Evolutionary conservation across 2,113 vertebrate genomes (phyloP), one percentile per base, ranked within the genome.

Genomic region (Empidonax traillii): DNA sequence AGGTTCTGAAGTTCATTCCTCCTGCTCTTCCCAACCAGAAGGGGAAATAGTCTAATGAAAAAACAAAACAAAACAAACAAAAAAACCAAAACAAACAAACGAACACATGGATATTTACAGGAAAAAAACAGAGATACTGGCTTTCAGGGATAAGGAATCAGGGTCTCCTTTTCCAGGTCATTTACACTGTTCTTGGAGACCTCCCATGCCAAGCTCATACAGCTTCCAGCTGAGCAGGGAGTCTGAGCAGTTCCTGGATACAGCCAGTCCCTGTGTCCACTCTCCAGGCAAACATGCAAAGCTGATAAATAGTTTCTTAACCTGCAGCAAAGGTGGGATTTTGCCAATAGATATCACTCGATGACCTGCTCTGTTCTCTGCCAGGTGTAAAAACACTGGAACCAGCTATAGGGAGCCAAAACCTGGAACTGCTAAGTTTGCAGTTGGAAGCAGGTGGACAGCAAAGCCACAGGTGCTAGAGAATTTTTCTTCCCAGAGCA

Each of bases 261-360:
- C 11, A 33, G 6, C 4, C 14, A 43, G 10, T 47, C 35, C 25
- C 56, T 33, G 35, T 35, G 25, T n/a, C 62, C 56, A 22, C 41
- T 31, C 61, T 37, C 1, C 46, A 77, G n/a, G 47, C 22, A 47
- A 68, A 31, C 43, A 30, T 8, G 11, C 28, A 9, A 25, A 61
- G 27, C 12, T 22, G 62, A 43, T 33, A 61, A 83, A 9, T 4
- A 14, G 14, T 53, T 78, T 79, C 33, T 79, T 84, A 52, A 58
- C 49, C 30, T 62, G 69, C 59, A 44, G 47, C n/a, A 63, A 14
- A 43, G 4, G 14, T 4, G 25, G 4, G 25, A 9, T 55, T 71
- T 59, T 46, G 46, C 25, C 1, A 0, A 2, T 33, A 8, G 5
- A 3, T 15, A 0, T 51, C 52, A 19, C 33, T 65, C 37, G 27